phyloP scores from a whole-genome alignment of 2,888 invertebrate genomes.

The Chromoteleia sp. region DNA sequence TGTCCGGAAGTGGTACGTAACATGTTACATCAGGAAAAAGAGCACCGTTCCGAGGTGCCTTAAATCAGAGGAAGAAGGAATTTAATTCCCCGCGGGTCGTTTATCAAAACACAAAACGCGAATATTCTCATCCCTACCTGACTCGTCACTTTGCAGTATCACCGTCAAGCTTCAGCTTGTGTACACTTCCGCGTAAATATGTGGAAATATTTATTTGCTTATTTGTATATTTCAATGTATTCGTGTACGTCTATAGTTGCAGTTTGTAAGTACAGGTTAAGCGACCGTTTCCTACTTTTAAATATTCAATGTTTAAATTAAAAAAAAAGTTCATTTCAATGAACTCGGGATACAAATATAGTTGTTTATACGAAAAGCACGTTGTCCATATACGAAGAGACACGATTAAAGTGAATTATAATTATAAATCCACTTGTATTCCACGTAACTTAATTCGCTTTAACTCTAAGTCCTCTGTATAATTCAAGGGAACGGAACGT shows the following conservation, averaged over 20 bases:
- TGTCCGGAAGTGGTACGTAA: conserved; percentile 31
- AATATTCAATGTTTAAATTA: conserved; percentile 3
- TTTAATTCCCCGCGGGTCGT: conserved; percentile 62
- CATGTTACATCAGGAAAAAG: conserved; percentile 44
- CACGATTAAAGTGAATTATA: too few relatives aligned
- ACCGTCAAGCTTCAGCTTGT: conserved; percentile 8
- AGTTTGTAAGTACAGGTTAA: conserved; percentile 1
- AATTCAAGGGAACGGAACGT: too few relatives aligned
- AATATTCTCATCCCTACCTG: conserved; percentile 36
- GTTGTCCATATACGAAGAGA: too few relatives aligned
- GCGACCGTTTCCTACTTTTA: background rate
- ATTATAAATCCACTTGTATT: too few relatives aligned
- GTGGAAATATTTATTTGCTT: background rate
- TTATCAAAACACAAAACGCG: conserved; percentile 63
- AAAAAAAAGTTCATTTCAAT: background rate
- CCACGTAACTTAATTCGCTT: too few relatives aligned
- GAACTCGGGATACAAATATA: conserved; percentile 1
- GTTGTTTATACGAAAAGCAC: background rate
- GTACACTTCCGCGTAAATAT: conserved; percentile 20
- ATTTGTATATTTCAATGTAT: background rate
- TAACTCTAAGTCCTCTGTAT: too few relatives aligned
- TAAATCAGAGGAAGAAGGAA: conserved; percentile 58
- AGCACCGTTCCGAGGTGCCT: conserved; percentile 16
- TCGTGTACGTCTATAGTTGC: background rate
- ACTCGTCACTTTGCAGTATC: conserved; percentile 52